Evolutionary conservation across 2,888 invertebrate genomes (phyloP).

Genomic region (Cloeon dipterum): DNA sequence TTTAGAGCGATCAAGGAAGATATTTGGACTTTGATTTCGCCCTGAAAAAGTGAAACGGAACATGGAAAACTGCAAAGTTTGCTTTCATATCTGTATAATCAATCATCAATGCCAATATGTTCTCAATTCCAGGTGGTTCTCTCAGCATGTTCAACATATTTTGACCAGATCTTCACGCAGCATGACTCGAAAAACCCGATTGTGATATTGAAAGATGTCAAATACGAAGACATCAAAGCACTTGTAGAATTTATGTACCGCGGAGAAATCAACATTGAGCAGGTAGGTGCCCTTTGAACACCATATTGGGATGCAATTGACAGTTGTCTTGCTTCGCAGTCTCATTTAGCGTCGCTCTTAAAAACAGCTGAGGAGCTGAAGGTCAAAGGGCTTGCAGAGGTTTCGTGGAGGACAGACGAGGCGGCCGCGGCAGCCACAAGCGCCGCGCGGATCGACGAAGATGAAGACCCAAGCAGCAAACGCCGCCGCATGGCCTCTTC

Average conservation of each 20-base stretch:
- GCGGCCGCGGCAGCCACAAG: conserved; percentile 14
- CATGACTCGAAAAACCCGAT: conserved; percentile 61
- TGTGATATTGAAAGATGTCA: conserved; percentile 72
- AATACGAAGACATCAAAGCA: conserved; percentile 71
- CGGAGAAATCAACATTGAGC: conserved; percentile 85
- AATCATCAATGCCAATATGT: too few species aligned
- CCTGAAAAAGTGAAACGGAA: too few species aligned
- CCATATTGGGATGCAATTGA: conserved; percentile 1
- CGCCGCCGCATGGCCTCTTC: background rate
- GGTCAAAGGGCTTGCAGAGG: conserved; percentile 78
- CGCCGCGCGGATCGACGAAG: conserved; percentile 17
- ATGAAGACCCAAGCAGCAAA: conserved; percentile 13
- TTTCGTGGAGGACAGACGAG: conserved; percentile 54
- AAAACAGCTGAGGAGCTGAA: conserved; percentile 82
- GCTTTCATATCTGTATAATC: too few species aligned
- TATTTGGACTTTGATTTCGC: too few species aligned
- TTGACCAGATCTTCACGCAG: conserved; percentile 64
- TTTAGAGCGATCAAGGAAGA: too few species aligned
- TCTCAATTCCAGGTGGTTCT: conserved; percentile 60
- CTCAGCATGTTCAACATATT: conserved; percentile 80
- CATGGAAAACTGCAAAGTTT: too few species aligned
- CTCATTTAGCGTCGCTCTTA: conserved; percentile 61
- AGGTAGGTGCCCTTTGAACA: conserved; percentile 35
- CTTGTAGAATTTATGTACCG: conserved; percentile 89
- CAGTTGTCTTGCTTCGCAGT: conserved; percentile 27